Percentiles rank a stretch among this genome's conserved stretches.
Conservation (phyloP, 2,888 invertebrate species). For the Lasiommata megera region DNA sequence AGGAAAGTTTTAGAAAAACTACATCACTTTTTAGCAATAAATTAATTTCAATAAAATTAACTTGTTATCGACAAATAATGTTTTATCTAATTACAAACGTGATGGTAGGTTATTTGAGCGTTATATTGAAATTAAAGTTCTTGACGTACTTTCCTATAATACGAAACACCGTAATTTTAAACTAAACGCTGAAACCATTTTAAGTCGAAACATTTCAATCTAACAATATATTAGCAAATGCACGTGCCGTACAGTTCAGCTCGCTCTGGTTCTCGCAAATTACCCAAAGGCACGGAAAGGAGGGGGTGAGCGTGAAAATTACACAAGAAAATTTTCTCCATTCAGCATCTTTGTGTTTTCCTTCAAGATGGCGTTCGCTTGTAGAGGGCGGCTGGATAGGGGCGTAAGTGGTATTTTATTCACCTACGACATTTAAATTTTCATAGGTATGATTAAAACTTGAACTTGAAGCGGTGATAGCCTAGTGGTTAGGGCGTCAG, state of each 20-base stretch:
- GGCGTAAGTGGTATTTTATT: constrained; percentile 38
- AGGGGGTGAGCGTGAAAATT: constrained; percentile 77
- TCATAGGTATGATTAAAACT: too few species aligned
- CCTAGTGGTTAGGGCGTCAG: too few species aligned
- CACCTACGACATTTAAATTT: constrained; percentile 13
- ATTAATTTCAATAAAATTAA: too few species aligned
- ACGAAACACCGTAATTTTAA: constrained; percentile 7
- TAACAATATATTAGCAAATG: background rate
- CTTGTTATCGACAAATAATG: too few species aligned
- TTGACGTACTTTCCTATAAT: background rate
- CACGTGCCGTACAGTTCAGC: constrained; percentile 18
- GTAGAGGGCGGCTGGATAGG: constrained; percentile 33
- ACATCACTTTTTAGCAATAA: too few species aligned
- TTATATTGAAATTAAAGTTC: too few species aligned
- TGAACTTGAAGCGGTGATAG: too few species aligned
- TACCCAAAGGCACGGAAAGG: constrained; percentile 42
- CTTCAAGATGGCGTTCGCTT: constrained; percentile 71
- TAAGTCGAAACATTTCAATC: background rate
- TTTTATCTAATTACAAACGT: too few species aligned
- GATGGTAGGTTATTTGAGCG: too few species aligned
- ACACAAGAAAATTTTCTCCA: constrained; percentile 80
- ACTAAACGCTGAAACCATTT: background rate
- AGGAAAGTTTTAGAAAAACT: too few species aligned
- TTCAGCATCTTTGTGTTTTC: constrained; percentile 80
- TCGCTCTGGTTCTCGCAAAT: constrained; percentile 44